Base-by-base conservation (phyloP, 2,797 vertebrate species). In the Pantherophis alleghaniensis region DNA sequence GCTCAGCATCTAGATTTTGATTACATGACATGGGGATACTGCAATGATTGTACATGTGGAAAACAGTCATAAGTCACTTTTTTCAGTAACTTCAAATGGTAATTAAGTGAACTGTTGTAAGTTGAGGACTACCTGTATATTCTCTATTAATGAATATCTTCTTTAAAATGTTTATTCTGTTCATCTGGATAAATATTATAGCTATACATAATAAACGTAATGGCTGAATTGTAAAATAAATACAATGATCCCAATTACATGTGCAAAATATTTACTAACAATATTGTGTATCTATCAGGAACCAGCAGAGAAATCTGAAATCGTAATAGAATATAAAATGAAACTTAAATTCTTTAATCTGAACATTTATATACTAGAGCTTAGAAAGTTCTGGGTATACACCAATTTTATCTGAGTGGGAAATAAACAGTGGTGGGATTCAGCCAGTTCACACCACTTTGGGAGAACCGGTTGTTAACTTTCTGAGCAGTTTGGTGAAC, bases 141-240 rank as follows among this genome's bases (percentile, higher is more conserved):
- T 20, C 18, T 74, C 32, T 37, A 74, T 37, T 90, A 93, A 87
- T 92, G 94, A 94, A 93, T 2, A 22, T 91, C 91, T 96, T 89
- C 63, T 95, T 55, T 87, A 79, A 95, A 96, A 66, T 69, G 86
- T 16, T 93, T 94, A 86, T 57, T 0, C 61, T 95, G 92, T 66
- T 53, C 93, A 89, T 94, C 63, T 95, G 37, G 91, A 57, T 93
- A 96, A 95, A 91, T 94, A 92, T 89, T 53, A 87, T 94, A 96
- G 95, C 60, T 88, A 94, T 56, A 94, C 95, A 94, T 51, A 96
- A 92, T 88, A 95, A 95, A 92, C 94, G 94, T 93, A 93, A 32
- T 94, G 94, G 94, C 60, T 93, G 90, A 97, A 92, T 42, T 91
- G 47, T 86, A 93, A 95, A 95, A 89, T 92, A 97, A 96, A 95